Evolutionary conservation across 35 echinoderm and acorn worm species (phyloP).

Genomic region (Hemicentrotus pulcherrimus): DNA sequence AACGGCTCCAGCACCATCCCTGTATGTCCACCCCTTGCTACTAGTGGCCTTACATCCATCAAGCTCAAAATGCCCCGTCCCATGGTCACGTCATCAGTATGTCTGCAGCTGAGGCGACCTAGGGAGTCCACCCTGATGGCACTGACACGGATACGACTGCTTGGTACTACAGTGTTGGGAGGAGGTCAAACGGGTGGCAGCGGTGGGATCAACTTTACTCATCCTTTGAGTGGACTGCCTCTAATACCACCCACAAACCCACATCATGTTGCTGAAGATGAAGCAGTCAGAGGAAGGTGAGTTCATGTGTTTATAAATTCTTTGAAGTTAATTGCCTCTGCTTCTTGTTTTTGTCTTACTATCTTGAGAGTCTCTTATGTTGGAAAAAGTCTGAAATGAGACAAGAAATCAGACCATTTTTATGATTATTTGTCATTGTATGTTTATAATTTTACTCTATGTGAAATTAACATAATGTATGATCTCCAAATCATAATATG

Average conservation of each 20-base stretch:
- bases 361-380: too few species aligned
- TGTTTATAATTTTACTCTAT: too few species aligned
- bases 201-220: neutral
- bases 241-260: neutral
- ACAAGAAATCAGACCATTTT: too few species aligned
- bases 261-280: conserved; percentile 51
- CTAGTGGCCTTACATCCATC: conserved; percentile 86
- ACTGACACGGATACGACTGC: conserved; percentile 85
- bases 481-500: too few species aligned
- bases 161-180: conserved; percentile 84
- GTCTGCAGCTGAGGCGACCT: conserved; percentile 77
- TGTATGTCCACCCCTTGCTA: conserved; percentile 86
- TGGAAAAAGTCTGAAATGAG: too few species aligned
- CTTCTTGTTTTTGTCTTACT: too few species aligned
- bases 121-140: conserved; percentile 82
- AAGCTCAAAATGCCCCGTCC: conserved; percentile 77
- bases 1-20: conserved; percentile 75
- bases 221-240: neutral
- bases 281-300: conserved; percentile 53
- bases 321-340: too few species aligned
- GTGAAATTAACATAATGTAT: too few species aligned
- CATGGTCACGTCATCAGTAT: conserved; percentile 72
- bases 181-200: neutral
- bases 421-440: too few species aligned
- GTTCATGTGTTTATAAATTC: neutral